These are phyloP conservation scores for Oreohelix idahoensis DNA, from an alignment of 1,140 invertebrate species.

Conservation along the genomic window DNA sequence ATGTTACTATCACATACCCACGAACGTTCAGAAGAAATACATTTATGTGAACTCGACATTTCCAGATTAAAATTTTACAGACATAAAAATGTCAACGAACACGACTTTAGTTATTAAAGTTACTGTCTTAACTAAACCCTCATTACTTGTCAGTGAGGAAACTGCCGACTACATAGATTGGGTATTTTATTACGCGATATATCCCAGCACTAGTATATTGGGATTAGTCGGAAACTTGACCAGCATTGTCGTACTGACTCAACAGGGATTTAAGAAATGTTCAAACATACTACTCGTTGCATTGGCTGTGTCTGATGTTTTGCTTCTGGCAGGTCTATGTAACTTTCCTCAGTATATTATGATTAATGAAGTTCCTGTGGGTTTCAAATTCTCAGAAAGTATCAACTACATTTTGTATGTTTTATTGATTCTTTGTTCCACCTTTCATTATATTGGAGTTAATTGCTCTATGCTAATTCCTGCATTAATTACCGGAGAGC, in stretches of 20 bases:
- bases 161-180: too few species aligned
- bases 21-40: too few species aligned
- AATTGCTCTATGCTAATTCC: neutral
- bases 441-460: neutral
- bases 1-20: too few species aligned
- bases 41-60: too few species aligned
- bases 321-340: neutral
- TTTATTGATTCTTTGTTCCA: neutral
- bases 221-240: neutral
- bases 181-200: neutral
- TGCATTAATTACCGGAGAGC: neutral
- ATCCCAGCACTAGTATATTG: neutral
- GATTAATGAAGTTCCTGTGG: neutral
- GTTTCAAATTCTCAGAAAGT: neutral
- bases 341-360: neutral
- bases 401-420: neutral
- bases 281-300: neutral
- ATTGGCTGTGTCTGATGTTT: neutral
- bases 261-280: conserved; percentile 9
- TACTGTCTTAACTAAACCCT: too few species aligned
- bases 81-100: too few species aligned
- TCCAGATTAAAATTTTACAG: too few species aligned
- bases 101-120: too few species aligned
- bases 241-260: neutral
- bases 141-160: too few species aligned